These are phyloP conservation scores for Callipepla squamata DNA, from an alignment of 2,113 vertebrate genomes.

Conservation along the genomic window DNA sequence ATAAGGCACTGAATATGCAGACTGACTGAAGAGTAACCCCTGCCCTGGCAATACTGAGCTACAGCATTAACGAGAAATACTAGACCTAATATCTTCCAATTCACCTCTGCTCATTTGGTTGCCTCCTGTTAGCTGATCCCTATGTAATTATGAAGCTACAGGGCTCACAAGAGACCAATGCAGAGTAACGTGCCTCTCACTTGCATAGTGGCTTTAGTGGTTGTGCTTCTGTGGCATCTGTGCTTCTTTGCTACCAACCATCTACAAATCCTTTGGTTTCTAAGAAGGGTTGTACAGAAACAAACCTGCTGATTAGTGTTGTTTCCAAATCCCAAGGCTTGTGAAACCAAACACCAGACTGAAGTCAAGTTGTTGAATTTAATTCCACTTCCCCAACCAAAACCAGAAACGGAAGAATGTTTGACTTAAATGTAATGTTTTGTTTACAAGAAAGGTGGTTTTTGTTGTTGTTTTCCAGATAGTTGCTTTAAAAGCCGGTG, in stretches of 20 bases:
- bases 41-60: background rate
- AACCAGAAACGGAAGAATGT: background rate
- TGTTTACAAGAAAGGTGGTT: background rate
- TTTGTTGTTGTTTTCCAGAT: background rate
- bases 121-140: background rate
- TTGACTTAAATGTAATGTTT: background rate
- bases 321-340: background rate
- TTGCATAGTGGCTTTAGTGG: background rate
- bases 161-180: background rate
- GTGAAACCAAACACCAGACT: background rate
- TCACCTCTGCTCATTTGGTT: background rate
- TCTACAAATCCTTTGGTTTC: background rate
- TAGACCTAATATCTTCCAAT: background rate
- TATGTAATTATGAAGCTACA: background rate
- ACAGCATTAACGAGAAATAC: background rate
- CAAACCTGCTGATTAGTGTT: background rate
- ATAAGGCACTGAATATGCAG: background rate
- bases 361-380: background rate
- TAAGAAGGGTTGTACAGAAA: background rate
- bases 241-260: background rate
- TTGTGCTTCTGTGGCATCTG: background rate
- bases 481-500: background rate
- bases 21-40: background rate
- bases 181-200: background rate
- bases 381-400: accelerated